phyloP scores from a whole-genome alignment of 2,888 invertebrate species.

The Stenotaenia linearis region DNA sequence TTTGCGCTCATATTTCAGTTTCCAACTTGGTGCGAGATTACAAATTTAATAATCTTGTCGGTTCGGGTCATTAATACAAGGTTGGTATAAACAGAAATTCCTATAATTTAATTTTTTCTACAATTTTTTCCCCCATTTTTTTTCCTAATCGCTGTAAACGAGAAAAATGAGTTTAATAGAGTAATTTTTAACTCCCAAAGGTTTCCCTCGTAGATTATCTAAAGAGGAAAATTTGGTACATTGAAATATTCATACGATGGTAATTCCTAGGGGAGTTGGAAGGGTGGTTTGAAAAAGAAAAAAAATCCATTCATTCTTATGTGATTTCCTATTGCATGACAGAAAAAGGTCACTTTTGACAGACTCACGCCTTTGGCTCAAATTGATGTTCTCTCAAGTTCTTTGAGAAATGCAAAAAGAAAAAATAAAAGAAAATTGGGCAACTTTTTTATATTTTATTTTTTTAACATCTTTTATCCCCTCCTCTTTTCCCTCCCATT shows the following conservation, averaged over 20 bases:
- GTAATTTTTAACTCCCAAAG: constrained; percentile 1
- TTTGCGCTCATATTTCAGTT: not conserved
- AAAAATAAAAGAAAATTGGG: not conserved
- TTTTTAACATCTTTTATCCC: not conserved
- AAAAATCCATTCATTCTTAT: not conserved
- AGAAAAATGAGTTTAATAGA: not conserved
- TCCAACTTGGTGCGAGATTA: constrained; percentile 3
- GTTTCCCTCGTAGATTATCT: not conserved
- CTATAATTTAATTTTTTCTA: not conserved
- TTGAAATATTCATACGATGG: constrained; percentile 12
- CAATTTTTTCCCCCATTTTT: not conserved
- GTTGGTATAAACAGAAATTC: not conserved
- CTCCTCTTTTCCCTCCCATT: not conserved
- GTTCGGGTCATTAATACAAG: not conserved
- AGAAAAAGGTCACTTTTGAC: constrained; percentile 12
- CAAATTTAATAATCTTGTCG: constrained; percentile 1
- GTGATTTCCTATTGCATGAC: not conserved
- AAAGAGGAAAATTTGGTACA: not conserved
- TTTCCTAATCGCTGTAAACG: not conserved
- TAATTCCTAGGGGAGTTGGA: not conserved
- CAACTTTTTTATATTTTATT: not conserved
- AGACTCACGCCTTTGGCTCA: not conserved
- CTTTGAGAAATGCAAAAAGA: not conserved
- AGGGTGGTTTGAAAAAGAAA: not conserved
- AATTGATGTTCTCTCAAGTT: not conserved